phyloP scores from a whole-genome alignment of 2,888 invertebrate species.

The Neoaliturus tenellus region DNA sequence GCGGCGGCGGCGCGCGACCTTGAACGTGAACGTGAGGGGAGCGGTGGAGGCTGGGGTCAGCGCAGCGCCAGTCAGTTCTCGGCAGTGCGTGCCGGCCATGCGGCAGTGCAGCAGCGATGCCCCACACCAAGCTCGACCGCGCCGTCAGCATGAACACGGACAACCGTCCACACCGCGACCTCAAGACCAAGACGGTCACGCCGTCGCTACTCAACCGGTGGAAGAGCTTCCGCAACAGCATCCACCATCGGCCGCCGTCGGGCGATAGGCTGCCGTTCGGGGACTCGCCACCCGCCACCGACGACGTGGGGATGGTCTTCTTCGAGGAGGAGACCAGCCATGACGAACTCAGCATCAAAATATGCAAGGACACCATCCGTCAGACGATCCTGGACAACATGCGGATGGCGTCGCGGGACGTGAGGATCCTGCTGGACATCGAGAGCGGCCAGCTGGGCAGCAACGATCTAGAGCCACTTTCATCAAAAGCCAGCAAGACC shows the following conservation, averaged over 20 bases:
- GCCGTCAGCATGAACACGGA: conserved; percentile 73
- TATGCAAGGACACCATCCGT: conserved; percentile 80
- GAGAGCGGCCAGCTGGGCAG: conserved; percentile 80
- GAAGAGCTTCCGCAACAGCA: conserved; percentile 61
- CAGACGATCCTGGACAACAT: conserved; percentile 86
- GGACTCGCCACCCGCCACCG: conserved; percentile 50
- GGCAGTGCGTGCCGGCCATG: background rate
- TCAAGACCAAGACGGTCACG: conserved; percentile 64
- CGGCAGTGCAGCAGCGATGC: background rate
- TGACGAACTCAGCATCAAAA: conserved; percentile 70
- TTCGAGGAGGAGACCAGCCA: conserved; percentile 59
- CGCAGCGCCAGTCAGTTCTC: background rate
- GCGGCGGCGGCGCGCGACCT: conserved; percentile 1
- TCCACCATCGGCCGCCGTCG: conserved; percentile 17
- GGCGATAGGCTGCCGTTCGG: conserved; percentile 57
- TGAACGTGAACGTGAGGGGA: background rate
- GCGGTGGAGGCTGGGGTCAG: background rate
- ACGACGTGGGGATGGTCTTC: conserved; percentile 43
- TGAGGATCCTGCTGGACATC: conserved; percentile 83
- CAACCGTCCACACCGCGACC: conserved; percentile 64
- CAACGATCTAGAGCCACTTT: conserved; percentile 71
- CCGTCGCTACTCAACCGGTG: conserved; percentile 66
- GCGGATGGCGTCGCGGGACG: conserved; percentile 80
- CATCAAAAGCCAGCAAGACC: background rate
- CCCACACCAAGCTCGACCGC: conserved; percentile 69